Base-by-base conservation (phyloP, 2,797 vertebrate genomes). In the Bovichtus variegatus region DNA sequence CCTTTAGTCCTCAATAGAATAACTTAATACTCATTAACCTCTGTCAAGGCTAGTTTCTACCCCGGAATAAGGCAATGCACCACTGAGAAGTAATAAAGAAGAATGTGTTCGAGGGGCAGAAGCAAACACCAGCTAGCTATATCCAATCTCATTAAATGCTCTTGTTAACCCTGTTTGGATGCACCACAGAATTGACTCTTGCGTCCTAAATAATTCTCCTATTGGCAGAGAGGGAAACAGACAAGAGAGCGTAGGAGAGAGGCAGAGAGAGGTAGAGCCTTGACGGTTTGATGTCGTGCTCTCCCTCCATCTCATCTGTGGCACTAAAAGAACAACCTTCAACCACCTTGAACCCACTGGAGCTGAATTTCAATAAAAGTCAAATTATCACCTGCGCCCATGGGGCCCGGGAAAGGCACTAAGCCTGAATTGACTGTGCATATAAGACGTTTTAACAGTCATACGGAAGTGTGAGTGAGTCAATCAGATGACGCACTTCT, bases 301-400 rank as follows among this genome's bases (percentile, higher is more conserved):
- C 81, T 79, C 71, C 46, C 64, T 51, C 64, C 44, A 29, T 74
- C 86, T 87, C 64, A 81, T 86, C 78, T 63, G 64, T 27, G 81
- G 82, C 77, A 66, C 87, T 91, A 89, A 91, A 89, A 84, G 68
- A 54, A 72, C 71, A 80, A 92, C 93, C 93, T 94, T 92, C 91
- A 90, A 79, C 87, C 88, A 94, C 94, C 92, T 94, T 92, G 92
- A 94, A 94, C 92, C 80, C 87, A 78, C 84, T 80, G 81, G 86
- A 92, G 93, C 89, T 66, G 89, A 80, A 93, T 93, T 93, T 93
- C 93, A 95, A 94, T 93, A 93, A 94, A 93, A 94, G 91, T 89
- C 86, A 91, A 92, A 95, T 94, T 91, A 94, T 93, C 88, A 62
- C 86, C 72, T 21, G 10, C 46, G 55, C 91, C 90, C 87, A 81